Conservation (phyloP, 2,888 invertebrate genomes). For the Hirtodrosophila alboralis region DNA sequence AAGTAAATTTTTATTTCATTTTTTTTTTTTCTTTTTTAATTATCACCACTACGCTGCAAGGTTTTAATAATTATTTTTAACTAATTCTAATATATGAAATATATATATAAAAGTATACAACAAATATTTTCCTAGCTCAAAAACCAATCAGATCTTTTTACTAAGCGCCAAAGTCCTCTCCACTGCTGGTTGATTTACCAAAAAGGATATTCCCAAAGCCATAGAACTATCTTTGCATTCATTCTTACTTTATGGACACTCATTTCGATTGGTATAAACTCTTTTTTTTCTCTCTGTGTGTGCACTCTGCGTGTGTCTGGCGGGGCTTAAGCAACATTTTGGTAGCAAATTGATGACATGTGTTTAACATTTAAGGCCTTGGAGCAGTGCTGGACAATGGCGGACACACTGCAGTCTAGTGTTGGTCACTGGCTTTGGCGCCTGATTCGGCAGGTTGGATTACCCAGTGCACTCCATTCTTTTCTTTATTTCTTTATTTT, state of each 20-base stretch:
- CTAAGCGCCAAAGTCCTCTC: too few relatives aligned
- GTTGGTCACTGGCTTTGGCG: not conserved
- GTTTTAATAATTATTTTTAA: too few relatives aligned
- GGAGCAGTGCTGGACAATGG: conserved; percentile 21
- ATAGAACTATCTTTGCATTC: not conserved
- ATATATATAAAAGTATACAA: too few relatives aligned
- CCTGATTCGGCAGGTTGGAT: not conserved
- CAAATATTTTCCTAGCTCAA: too few relatives aligned
- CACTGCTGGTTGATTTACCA: conserved; percentile 14
- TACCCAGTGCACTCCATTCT: too few relatives aligned
- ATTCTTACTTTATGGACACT: conserved; percentile 32
- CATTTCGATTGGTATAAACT: conserved; percentile 34
- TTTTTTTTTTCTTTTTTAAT: too few relatives aligned
- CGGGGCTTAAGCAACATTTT: conserved; percentile 34
- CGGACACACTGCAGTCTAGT: not conserved
- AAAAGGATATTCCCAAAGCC: conserved; percentile 9
- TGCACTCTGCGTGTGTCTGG: conserved; percentile 9
- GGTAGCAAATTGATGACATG: conserved; percentile 72
- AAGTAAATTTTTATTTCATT: too few relatives aligned
- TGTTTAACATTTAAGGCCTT: conserved; percentile 67
- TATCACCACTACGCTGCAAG: too few relatives aligned
- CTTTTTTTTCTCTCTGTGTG: not conserved
- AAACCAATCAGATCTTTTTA: too few relatives aligned
- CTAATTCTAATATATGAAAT: too few relatives aligned
- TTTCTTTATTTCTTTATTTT: not conserved